Conservation (phyloP, 2,113 vertebrate species). For the Bos taurus region ARS-UCD2.0 NC_037333.1:114304501-114305000, state of each 20-base stretch:
- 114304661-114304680: no score
- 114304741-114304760: neutral
- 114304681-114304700: neutral
- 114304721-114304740: neutral
- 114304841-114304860: neutral
- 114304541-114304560: neutral
- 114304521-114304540: neutral
- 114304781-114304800: neutral
- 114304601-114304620: neutral
- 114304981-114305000: neutral
- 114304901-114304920: neutral
- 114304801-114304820: neutral
- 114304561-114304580: neutral
- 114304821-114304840: neutral
- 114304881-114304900: neutral
- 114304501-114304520: neutral
- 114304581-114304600: neutral
- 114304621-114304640: neutral
- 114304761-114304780: neutral
- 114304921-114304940: neutral
- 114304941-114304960: neutral
- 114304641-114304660: neutral
- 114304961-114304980: accelerated
- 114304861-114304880: neutral
- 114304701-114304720: neutral